phyloP scores from a whole-genome alignment of 2,797 vertebrate species.

The Lates japonicus region DNA sequence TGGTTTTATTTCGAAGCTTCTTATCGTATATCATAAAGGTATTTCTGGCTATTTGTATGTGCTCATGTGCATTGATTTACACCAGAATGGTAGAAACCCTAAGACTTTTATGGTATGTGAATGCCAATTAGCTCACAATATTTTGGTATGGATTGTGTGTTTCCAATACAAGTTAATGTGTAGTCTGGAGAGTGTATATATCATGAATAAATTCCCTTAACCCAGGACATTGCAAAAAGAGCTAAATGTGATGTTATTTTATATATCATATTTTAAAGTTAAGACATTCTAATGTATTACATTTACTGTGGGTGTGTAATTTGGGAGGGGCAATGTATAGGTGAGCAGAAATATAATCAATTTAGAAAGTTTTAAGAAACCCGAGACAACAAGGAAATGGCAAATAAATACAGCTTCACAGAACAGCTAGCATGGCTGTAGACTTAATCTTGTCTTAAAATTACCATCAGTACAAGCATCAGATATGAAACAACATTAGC shows the following conservation, averaged over 20 bases:
- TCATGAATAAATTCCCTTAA: no score
- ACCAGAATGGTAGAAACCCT: not conserved
- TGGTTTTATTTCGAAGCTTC: constrained; percentile 15
- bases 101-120: not conserved
- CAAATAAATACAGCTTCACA: no score
- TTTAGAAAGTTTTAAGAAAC: not conserved
- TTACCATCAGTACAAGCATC: not conserved
- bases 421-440: not conserved
- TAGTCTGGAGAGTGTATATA: no score
- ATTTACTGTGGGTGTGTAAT: not conserved
- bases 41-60: constrained; percentile 1
- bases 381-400: not conserved
- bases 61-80: constrained; percentile 23
- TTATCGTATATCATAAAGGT: constrained; percentile 10
- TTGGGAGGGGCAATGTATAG: no score
- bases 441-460: not conserved
- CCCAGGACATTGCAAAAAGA: no score
- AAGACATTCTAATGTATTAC: not conserved
- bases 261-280: not conserved
- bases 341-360: not conserved
- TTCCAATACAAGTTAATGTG: not conserved
- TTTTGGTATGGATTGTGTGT: not conserved
- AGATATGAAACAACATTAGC: not conserved
- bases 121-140: not conserved
- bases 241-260: no score